phyloP scores from a whole-genome alignment of 2,888 invertebrate species.

The Stenodera caucasica region DNA sequence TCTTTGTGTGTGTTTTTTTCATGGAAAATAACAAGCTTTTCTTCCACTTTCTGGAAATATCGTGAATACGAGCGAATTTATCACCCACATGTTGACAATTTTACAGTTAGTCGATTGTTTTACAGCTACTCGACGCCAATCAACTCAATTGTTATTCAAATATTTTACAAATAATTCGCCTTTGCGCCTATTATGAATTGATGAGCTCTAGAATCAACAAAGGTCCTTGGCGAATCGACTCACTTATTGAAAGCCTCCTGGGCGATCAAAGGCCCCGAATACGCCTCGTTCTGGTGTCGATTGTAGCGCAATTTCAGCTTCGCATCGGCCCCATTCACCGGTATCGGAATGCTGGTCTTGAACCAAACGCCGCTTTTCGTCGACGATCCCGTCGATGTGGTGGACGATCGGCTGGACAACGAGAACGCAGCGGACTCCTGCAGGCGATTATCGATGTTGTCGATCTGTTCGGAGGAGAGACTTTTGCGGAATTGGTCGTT shows the following conservation, averaged over 20 bases:
- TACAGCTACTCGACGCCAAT: neutral
- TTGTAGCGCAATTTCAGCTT: constrained; percentile 20
- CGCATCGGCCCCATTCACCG: constrained; percentile 33
- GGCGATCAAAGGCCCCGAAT: constrained; percentile 18
- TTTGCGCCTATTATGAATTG: neutral
- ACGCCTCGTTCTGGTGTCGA: constrained; percentile 11
- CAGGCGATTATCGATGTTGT: constrained; percentile 20
- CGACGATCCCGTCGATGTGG: constrained; percentile 45
- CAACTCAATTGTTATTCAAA: neutral
- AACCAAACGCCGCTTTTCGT: constrained; percentile 41
- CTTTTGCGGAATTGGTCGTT: constrained; percentile 48
- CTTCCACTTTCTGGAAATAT: constrained; percentile 9
- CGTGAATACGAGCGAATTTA: neutral
- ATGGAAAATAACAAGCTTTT: neutral
- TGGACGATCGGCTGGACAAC: constrained; percentile 43
- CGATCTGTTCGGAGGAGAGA: constrained; percentile 51
- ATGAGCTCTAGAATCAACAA: too few relatives aligned
- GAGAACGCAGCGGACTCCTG: constrained; percentile 39
- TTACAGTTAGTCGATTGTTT: constrained; percentile 1
- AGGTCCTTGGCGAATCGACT: neutral
- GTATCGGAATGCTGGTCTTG: constrained; percentile 53
- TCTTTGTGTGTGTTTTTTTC: neutral
- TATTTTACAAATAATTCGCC: too few relatives aligned
- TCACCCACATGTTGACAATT: constrained; percentile 2
- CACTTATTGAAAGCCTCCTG: constrained; percentile 18